Percentiles rank a stretch among this genome's conserved stretches.
These are phyloP conservation scores for Byasa hedistus DNA, from an alignment of 2,888 invertebrate genomes.

Conservation along the genomic window DNA sequence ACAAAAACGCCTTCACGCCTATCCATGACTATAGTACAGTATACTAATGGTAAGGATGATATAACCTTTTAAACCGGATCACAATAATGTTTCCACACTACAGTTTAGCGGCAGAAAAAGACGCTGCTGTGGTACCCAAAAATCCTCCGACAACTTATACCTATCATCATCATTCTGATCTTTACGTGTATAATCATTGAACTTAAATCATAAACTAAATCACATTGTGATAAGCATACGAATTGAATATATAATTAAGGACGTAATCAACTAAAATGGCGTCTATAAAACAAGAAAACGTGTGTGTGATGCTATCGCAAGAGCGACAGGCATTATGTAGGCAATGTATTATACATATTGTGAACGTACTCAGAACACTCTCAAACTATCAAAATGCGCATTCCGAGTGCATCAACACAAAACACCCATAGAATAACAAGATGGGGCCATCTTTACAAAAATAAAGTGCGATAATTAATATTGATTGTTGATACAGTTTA, in stretches of 20 bases:
- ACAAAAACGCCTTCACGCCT: too few species aligned
- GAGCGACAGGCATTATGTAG: conserved; percentile 2
- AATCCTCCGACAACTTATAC: too few species aligned
- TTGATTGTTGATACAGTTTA: conserved; percentile 39
- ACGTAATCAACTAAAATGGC: conserved; percentile 26
- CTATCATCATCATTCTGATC: background rate
- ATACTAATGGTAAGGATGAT: too few species aligned
- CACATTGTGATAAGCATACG: conserved; percentile 20
- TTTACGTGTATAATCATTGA: background rate
- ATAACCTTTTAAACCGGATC: too few species aligned
- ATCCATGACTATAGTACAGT: too few species aligned
- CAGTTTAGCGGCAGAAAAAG: too few species aligned
- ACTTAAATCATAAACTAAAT: conserved; percentile 14
- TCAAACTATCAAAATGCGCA: conserved; percentile 26
- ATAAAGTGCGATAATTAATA: conserved; percentile 42
- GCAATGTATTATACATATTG: conserved; percentile 27
- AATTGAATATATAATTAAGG: conserved; percentile 24
- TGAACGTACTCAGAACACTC: conserved; percentile 25
- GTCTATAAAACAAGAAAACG: conserved; percentile 18
- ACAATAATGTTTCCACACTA: too few species aligned
- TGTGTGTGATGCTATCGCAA: conserved; percentile 27
- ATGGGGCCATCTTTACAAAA: conserved; percentile 23
- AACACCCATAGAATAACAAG: conserved; percentile 31
- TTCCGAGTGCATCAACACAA: conserved; percentile 28
- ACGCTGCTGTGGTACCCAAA: too few species aligned